Percentiles rank a stretch among this genome's conserved stretches.
Conservation (phyloP, 1,140 invertebrate genomes). For the Gonioctena quinquepunctata region DNA sequence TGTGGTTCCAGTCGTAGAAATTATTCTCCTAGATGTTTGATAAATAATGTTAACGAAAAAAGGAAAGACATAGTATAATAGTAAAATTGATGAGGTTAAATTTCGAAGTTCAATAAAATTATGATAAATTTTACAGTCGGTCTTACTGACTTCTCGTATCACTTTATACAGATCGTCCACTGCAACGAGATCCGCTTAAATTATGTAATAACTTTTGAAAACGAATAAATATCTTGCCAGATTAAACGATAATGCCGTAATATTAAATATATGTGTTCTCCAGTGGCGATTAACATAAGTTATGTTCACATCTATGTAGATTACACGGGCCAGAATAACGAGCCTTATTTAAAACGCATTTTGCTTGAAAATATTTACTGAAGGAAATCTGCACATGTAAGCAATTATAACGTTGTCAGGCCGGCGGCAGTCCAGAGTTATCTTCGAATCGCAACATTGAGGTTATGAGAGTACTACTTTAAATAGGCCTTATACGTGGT, state of each 20-base stretch:
- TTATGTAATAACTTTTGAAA: not conserved
- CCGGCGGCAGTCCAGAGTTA: constrained; percentile 12
- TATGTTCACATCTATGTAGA: not conserved
- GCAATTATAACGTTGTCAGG: constrained; percentile 27
- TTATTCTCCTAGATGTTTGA: too few relatives aligned
- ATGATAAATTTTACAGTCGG: not conserved
- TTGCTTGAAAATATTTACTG: constrained; percentile 8
- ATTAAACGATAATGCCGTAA: constrained; percentile 3
- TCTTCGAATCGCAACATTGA: constrained; percentile 4
- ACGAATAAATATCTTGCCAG: not conserved
- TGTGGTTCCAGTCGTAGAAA: too few relatives aligned
- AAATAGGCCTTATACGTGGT: not conserved
- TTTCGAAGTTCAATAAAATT: too few relatives aligned
- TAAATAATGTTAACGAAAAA: too few relatives aligned
- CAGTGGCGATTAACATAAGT: not conserved
- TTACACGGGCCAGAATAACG: not conserved
- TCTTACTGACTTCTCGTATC: not conserved
- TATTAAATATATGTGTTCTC: constrained; percentile 2
- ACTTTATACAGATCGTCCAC: not conserved
- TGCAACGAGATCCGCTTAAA: not conserved
- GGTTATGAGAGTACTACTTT: not conserved
- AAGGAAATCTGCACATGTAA: constrained; percentile 25
- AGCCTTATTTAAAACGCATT: constrained; percentile 13
- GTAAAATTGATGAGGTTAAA: too few relatives aligned
- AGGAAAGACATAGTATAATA: too few relatives aligned